Evolutionary conservation across 2,888 invertebrate genomes (phyloP), one percentile per base, ranked within the genome.

Genomic region (Margaritifera margaritifera): DNA sequence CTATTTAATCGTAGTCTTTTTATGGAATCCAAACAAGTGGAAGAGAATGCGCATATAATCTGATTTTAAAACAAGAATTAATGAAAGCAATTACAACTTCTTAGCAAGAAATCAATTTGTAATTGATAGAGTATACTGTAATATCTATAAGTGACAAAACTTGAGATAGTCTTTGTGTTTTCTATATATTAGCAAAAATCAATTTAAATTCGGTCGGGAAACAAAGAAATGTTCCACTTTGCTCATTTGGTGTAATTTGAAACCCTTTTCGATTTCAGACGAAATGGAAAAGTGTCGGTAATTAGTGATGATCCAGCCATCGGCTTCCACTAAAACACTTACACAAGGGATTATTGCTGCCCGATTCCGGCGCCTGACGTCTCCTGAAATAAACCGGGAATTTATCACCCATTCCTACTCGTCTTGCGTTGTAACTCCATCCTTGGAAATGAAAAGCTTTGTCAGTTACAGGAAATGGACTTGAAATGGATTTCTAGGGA

Each of bases 391-490:
- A 42, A 19, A 51, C 11, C 42, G 66, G 68, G 71, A 66, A 75
- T 75, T 75, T 75, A 75, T 75, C 75, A 75, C 75, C 58, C 62
- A 59, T 60, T 56, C 51, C 64, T 66, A 64, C 58, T 66, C 63
- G 66, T 71, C 70, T 68, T 66, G 66, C 57, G 61, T 66, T 56
- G 74, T 71, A 74, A 74, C 71, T 51, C 61, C 69, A 74, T 74
- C 74, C 71, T 59, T 58, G 57, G 22, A 62, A 53, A 60, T 64
- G 62, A 51, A 63, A 25, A 53, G 57, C 25, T 50, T 52, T 75
- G 75, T 71, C 75, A 75, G 68, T 24, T 55, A 25, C 56, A 72
- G 75, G 75, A 75, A 75, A 75, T 75, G 75, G 75, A 75, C 75
- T 66, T 64, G 69, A 75, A 75, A 75, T 72, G 72, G 71, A 75